phyloP scores from a whole-genome alignment of 1,140 invertebrate genomes.

The Danaus plexippus region DNA sequence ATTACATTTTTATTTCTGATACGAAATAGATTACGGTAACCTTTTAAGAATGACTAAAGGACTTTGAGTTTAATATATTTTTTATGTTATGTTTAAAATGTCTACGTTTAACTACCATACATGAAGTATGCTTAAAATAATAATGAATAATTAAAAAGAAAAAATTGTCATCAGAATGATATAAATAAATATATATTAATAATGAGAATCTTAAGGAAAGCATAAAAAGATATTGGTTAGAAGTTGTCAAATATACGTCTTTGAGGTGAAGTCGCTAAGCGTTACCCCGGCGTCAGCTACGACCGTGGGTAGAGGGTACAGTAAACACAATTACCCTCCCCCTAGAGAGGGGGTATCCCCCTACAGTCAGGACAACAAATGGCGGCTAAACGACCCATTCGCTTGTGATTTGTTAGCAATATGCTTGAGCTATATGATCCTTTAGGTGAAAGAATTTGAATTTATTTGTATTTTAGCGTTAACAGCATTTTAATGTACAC shows the following conservation, averaged over 20 bases:
- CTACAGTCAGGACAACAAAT: slow-evolving; percentile 44
- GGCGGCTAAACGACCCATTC: slow-evolving; percentile 67
- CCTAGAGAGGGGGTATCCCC: not conserved
- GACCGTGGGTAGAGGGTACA: slow-evolving; percentile 42
- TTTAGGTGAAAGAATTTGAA: slow-evolving; percentile 19
- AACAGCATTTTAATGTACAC: too few species aligned
- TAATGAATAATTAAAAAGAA: not conserved
- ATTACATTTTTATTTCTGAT: too few species aligned
- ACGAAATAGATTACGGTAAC: too few species aligned
- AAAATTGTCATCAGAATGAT: not conserved
- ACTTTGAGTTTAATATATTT: too few species aligned
- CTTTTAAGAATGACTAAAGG: too few species aligned
- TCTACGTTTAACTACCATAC: too few species aligned
- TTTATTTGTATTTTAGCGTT: slow-evolving; percentile 1
- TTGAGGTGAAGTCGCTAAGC: slow-evolving; percentile 25
- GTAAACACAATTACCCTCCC: slow-evolving; percentile 65
- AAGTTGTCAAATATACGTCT: slow-evolving; percentile 15
- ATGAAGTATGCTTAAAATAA: too few species aligned
- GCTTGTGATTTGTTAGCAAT: slow-evolving; percentile 68
- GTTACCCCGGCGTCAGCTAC: slow-evolving; percentile 28
- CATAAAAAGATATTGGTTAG: too few species aligned
- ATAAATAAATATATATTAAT: too few species aligned
- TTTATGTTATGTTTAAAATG: too few species aligned
- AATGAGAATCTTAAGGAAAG: too few species aligned
- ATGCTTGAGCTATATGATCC: slow-evolving; percentile 56